phyloP scores from a whole-genome alignment of 1,140 invertebrate species.

The Neodiprion pinetum region DNA sequence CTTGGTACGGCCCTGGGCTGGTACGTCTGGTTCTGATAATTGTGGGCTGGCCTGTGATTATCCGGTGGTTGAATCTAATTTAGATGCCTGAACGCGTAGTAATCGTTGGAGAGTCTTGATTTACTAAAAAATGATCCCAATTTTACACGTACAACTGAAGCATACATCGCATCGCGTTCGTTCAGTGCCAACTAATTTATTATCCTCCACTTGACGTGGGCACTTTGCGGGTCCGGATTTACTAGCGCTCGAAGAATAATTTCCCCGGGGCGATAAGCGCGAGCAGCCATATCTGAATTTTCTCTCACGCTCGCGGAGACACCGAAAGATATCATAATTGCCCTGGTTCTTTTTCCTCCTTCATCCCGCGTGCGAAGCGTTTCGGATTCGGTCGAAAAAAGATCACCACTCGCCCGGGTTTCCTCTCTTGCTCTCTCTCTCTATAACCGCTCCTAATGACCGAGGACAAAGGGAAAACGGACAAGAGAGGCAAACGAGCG shows the following conservation, averaged over 20 bases:
- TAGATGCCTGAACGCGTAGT: slow-evolving; percentile 34
- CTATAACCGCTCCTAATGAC: background rate
- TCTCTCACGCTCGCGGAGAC: slow-evolving; percentile 21
- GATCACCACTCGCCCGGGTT: background rate
- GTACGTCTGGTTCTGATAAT: slow-evolving; percentile 37
- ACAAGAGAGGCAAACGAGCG: background rate
- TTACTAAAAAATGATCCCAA: slow-evolving; percentile 8
- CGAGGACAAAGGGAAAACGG: background rate
- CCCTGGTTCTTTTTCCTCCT: slow-evolving; percentile 9
- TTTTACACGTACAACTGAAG: background rate
- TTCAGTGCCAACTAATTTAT: background rate
- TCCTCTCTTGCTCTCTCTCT: background rate
- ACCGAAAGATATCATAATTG: slow-evolving; percentile 35
- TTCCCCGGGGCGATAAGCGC: too few relatives aligned
- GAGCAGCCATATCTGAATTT: too few relatives aligned
- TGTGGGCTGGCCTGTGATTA: slow-evolving; percentile 44
- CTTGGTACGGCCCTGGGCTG: slow-evolving; percentile 8
- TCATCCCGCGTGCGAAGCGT: too few relatives aligned
- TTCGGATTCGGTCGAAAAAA: too few relatives aligned
- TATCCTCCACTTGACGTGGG: background rate
- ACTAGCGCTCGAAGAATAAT: too few relatives aligned
- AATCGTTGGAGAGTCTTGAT: background rate
- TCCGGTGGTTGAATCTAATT: slow-evolving; percentile 49
- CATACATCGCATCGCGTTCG: background rate
- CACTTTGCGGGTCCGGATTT: too few relatives aligned